phyloP scores from a whole-genome alignment of 2,113 vertebrate species.

The Pyxicephalus adspersus region DNA sequence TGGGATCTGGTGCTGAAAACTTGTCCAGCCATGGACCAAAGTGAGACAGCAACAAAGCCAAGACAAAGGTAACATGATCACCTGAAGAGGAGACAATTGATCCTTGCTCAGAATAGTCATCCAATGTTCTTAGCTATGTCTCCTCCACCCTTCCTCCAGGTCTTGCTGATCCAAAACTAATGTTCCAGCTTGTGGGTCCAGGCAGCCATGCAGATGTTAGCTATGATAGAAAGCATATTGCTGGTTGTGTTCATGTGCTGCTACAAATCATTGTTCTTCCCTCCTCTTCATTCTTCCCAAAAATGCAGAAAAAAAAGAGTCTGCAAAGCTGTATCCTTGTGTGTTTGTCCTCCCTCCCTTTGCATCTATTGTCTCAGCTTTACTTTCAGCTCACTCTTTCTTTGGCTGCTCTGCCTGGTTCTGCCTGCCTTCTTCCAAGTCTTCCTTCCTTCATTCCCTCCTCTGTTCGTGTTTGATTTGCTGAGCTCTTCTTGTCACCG shows the following conservation, averaged over 20 bases:
- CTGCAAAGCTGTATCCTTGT: slow-evolving; percentile 65
- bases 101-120: neutral
- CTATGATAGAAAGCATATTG: slow-evolving; percentile 12
- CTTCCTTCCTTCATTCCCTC: slow-evolving; percentile 61
- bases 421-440: slow-evolving; percentile 34
- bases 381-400: slow-evolving; percentile 22
- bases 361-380: slow-evolving; percentile 59
- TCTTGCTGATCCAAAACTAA: slow-evolving; percentile 20
- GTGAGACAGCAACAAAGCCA: slow-evolving; percentile 67
- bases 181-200: slow-evolving; percentile 14
- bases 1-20: slow-evolving; percentile 61
- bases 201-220: slow-evolving; percentile 29
- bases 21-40: slow-evolving; percentile 64
- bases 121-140: slow-evolving; percentile 5
- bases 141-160: neutral
- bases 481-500: slow-evolving; percentile 77
- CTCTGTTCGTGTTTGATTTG: slow-evolving; percentile 67
- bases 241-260: slow-evolving; percentile 46
- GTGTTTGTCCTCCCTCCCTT: slow-evolving; percentile 59
- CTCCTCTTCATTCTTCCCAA: slow-evolving; percentile 58
- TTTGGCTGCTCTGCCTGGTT: slow-evolving; percentile 34
- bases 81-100: slow-evolving; percentile 37
- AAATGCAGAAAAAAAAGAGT: slow-evolving; percentile 67
- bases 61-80: slow-evolving; percentile 71
- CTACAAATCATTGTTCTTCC: slow-evolving; percentile 55